Percentiles rank a stretch among this genome's conserved stretches.
Conservation (phyloP, 2,888 invertebrate genomes). For the Adelognathus sp. region DNA sequence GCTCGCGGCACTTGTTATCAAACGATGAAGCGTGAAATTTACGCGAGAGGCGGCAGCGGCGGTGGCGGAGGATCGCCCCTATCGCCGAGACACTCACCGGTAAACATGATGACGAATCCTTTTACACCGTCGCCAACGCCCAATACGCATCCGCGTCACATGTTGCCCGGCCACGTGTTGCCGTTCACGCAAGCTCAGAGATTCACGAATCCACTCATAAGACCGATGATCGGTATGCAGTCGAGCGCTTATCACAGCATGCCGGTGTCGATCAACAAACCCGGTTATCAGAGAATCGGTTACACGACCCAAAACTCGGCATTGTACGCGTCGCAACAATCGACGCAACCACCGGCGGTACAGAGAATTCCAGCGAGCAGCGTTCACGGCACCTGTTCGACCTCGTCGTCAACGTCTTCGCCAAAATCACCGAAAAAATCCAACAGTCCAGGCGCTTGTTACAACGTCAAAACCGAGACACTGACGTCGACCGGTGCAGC, state of each 20-base stretch:
- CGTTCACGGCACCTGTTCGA: constrained; percentile 69
- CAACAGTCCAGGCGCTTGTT: constrained; percentile 46
- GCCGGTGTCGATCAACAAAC: constrained; percentile 78
- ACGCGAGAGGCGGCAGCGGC: constrained; percentile 61
- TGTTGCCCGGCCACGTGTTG: constrained; percentile 75
- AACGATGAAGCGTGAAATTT: constrained; percentile 73
- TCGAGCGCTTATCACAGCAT: constrained; percentile 80
- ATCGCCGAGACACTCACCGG: constrained; percentile 77
- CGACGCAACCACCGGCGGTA: constrained; percentile 73
- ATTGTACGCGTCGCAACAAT: constrained; percentile 51
- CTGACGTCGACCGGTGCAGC: constrained; percentile 40
- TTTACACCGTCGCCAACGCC: constrained; percentile 79
- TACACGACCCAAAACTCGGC: constrained; percentile 74
- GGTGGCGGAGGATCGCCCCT: constrained; percentile 72
- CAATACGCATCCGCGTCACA: constrained; percentile 77
- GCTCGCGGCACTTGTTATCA: constrained; percentile 66
- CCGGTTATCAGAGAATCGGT: constrained; percentile 76
- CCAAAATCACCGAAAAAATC: constrained; percentile 62
- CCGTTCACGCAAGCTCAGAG: constrained; percentile 72
- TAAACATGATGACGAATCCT: constrained; percentile 79
- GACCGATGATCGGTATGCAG: constrained; percentile 75
- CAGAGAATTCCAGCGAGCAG: constrained; percentile 78
- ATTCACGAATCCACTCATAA: constrained; percentile 75
- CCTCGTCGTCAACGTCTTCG: constrained; percentile 69
- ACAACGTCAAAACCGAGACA: constrained; percentile 61